phyloP scores from a whole-genome alignment of 2,888 invertebrate species.

The Blastobasis lacticolella region DNA sequence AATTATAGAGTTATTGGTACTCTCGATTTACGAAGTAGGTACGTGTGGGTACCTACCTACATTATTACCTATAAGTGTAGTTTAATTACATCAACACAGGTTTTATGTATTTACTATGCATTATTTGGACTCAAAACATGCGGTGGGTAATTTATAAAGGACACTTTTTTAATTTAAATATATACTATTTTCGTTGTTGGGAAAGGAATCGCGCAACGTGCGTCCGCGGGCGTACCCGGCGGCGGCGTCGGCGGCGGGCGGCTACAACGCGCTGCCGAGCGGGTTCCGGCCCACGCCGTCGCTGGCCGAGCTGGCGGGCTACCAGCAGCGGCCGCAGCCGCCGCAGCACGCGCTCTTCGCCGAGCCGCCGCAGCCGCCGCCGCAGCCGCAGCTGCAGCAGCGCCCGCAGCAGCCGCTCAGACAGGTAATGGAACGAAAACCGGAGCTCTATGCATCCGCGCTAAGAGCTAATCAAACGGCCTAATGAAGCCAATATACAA shows the following conservation, averaged over 20 bases:
- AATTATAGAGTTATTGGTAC: too few relatives aligned
- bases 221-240: constrained; percentile 63
- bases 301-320: constrained; percentile 62
- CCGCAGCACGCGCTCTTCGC: constrained; percentile 16
- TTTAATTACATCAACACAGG: too few relatives aligned
- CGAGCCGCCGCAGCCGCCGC: constrained; percentile 16
- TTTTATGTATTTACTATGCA: too few relatives aligned
- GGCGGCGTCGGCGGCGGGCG: constrained; percentile 20
- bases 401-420: constrained; percentile 19
- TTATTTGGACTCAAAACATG: too few relatives aligned
- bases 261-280: constrained; percentile 51
- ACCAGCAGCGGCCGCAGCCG: constrained; percentile 35
- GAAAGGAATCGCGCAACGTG: constrained; percentile 64
- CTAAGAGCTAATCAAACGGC: too few relatives aligned
- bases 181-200: neutral
- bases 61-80: too few relatives aligned
- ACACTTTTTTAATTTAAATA: neutral
- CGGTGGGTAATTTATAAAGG: too few relatives aligned
- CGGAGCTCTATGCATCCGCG: too few relatives aligned
- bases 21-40: too few relatives aligned
- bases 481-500: too few relatives aligned
- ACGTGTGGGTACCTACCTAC: too few relatives aligned
- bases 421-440: too few relatives aligned
- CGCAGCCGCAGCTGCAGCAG: constrained; percentile 35
- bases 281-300: constrained; percentile 64